A percentile compares a stretch with the other conserved stretches of the same genome.
Conservation (phyloP, 2,888 invertebrate genomes). For the Orchesellides sinensis region DNA sequence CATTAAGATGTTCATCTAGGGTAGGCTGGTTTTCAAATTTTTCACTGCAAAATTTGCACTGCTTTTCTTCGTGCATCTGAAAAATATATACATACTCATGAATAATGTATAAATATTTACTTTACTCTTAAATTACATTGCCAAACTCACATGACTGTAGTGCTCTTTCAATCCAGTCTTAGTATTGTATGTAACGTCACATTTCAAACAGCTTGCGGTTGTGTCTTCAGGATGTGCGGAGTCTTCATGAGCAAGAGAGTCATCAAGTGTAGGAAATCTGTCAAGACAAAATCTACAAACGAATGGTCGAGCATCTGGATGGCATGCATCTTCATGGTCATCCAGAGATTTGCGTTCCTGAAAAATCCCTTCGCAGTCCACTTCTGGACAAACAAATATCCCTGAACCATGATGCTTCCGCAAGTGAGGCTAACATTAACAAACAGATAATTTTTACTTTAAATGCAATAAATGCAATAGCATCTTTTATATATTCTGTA, state of each 20-base stretch:
- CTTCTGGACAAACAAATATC: conserved; percentile 58
- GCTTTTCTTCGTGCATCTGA: conserved; percentile 63
- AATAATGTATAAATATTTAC: background rate
- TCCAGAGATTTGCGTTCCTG: conserved; percentile 59
- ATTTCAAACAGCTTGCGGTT: conserved; percentile 47
- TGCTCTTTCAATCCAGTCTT: conserved; percentile 50
- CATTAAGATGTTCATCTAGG: conserved; percentile 45
- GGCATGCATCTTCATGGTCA: conserved; percentile 60
- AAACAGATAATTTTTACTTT: background rate
- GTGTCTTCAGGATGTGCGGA: conserved; percentile 43
- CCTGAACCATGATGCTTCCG: conserved; percentile 54
- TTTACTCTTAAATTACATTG: background rate
- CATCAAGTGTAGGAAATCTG: conserved; percentile 43
- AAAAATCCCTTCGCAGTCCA: conserved; percentile 61
- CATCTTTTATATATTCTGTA: background rate
- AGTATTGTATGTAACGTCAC: conserved; percentile 17
- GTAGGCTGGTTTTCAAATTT: conserved; percentile 61
- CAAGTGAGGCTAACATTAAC: conserved; percentile 47
- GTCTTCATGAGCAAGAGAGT: conserved; percentile 47
- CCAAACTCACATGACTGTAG: conserved; percentile 39
- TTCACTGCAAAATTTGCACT: conserved; percentile 49
- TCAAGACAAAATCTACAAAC: conserved; percentile 56
- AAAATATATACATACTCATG: background rate
- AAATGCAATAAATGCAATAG: background rate
- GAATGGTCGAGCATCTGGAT: conserved; percentile 57